Percentiles rank a stretch among this genome's conserved stretches.
Evolutionary conservation across 2,113 vertebrate species (phyloP).

Genomic region (Ameiurus melas): DNA sequence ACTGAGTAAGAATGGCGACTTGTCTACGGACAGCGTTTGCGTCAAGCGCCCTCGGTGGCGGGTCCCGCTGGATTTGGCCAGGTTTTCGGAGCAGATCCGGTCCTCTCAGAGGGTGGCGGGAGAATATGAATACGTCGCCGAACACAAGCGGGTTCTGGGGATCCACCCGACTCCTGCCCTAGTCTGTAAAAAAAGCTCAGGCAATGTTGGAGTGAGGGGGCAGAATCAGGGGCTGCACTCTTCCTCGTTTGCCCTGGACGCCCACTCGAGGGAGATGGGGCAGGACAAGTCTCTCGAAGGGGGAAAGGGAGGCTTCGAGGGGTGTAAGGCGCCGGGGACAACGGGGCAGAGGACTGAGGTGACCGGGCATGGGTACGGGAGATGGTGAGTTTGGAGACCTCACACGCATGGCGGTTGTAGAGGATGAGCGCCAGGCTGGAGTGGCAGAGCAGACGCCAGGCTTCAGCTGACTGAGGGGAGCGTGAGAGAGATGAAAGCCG

Average conservation of each 20-base stretch:
- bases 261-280: constrained; percentile 70
- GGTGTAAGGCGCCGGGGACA: constrained; percentile 48
- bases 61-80: constrained; percentile 73
- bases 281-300: constrained; percentile 74
- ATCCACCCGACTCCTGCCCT: constrained; percentile 75
- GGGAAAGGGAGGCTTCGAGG: constrained; percentile 71
- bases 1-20: constrained; percentile 76
- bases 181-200: constrained; percentile 74
- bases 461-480: constrained; percentile 72
- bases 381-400: constrained; percentile 76
- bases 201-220: constrained; percentile 74
- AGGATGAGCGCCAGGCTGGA: constrained; percentile 78
- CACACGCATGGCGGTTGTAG: constrained; percentile 77
- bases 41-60: constrained; percentile 69
- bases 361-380: constrained; percentile 69
- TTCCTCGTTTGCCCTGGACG: constrained; percentile 74
- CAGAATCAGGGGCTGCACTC: constrained; percentile 73
- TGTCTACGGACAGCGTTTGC: constrained; percentile 69
- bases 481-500: constrained; percentile 74
- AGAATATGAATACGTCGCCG: constrained; percentile 75
- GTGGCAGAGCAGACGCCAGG: constrained; percentile 78
- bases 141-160: constrained; percentile 76
- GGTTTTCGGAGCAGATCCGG: constrained; percentile 75
- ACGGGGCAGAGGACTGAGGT: constrained; percentile 52
- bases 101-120: constrained; percentile 74